Conservation (phyloP, 2,797 vertebrate species). For the Emydoidea blandingii region DNA sequence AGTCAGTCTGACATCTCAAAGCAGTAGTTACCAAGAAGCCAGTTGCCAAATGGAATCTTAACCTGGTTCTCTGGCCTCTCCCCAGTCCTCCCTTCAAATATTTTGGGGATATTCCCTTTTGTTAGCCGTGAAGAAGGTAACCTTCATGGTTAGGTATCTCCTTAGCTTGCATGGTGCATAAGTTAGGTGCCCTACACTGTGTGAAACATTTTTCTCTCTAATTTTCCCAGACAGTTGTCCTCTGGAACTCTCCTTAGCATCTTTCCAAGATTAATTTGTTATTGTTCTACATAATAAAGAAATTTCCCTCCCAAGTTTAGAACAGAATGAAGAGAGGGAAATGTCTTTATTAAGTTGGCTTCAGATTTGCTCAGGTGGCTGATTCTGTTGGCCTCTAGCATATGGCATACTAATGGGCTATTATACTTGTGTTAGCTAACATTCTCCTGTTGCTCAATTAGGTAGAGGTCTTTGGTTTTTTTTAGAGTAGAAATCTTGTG, state of each 20-base stretch:
- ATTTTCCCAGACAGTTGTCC: background rate
- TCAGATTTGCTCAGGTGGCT: background rate
- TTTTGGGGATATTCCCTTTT: background rate
- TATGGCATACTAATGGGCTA: background rate
- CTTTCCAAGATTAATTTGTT: background rate
- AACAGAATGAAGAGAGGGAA: background rate
- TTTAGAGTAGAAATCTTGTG: background rate
- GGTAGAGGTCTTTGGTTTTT: background rate
- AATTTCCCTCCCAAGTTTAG: background rate
- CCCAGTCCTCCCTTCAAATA: background rate
- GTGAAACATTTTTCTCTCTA: background rate
- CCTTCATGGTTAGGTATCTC: background rate
- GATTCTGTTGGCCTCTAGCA: background rate
- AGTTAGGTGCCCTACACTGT: background rate
- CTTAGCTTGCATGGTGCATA: background rate
- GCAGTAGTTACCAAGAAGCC: background rate
- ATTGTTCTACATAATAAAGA: accelerated
- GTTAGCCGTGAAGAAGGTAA: accelerated
- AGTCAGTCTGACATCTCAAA: background rate
- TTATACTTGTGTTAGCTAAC: background rate
- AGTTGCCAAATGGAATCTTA: background rate
- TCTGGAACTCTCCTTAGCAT: background rate
- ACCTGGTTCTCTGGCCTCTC: background rate
- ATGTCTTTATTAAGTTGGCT: background rate
- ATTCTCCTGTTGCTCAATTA: background rate